These are phyloP conservation scores for Seladonia tumulorum DNA, from an alignment of 2,888 invertebrate species.

Conservation along the genomic window DNA sequence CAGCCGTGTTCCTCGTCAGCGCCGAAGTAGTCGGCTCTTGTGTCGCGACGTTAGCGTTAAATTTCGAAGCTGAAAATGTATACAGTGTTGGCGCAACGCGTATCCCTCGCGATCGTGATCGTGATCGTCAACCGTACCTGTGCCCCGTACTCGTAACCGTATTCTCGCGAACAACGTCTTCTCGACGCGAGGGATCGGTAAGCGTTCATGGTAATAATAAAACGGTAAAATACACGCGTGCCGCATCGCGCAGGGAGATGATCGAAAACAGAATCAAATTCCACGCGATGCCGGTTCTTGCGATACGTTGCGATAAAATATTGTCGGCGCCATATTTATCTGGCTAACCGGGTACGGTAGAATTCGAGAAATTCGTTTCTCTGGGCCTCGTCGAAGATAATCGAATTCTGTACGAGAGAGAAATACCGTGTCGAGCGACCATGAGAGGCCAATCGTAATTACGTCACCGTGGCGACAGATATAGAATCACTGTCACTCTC, in stretches of 20 bases:
- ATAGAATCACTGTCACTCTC: conserved; percentile 78
- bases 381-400: conserved; percentile 31
- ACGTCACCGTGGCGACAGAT: conserved; percentile 74
- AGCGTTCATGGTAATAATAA: neutral
- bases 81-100: neutral
- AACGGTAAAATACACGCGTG: neutral
- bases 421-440: conserved; percentile 56
- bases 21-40: conserved; percentile 51
- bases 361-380: conserved; percentile 18
- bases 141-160: too few species aligned
- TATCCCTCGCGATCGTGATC: neutral
- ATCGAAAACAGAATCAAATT: neutral
- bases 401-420: conserved; percentile 53
- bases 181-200: neutral
- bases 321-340: neutral
- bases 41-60: conserved; percentile 18
- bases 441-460: conserved; percentile 71
- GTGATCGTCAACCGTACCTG: neutral
- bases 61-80: conserved; percentile 61
- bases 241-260: neutral
- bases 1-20: conserved; percentile 53
- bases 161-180: too few species aligned
- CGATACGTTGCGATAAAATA: neutral
- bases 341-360: neutral
- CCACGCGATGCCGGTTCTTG: neutral